Conservation (phyloP, 2,888 invertebrate genomes). For the Agrilus cyanescens region DNA sequence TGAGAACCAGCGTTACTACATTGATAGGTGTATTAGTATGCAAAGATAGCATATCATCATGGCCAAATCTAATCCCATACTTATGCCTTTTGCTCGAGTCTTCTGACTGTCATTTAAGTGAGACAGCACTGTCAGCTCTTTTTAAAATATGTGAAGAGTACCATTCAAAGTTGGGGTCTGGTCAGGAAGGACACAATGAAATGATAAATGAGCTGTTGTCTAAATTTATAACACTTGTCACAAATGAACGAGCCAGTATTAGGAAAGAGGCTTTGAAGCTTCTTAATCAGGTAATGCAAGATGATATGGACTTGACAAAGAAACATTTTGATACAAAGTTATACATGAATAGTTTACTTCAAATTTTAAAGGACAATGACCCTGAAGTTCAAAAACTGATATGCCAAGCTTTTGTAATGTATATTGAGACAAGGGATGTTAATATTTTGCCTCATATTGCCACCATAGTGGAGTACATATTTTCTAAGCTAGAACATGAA, state of each 20-base stretch:
- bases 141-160: slow-evolving; percentile 96
- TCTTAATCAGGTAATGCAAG: slow-evolving; percentile 32
- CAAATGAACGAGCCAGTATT: slow-evolving; percentile 8
- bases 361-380: slow-evolving; percentile 86
- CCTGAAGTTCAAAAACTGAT: slow-evolving; percentile 94
- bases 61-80: slow-evolving; percentile 89
- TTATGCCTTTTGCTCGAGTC: slow-evolving; percentile 87
- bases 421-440: slow-evolving; percentile 90
- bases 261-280: slow-evolving; percentile 18
- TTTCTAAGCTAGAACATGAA: slow-evolving; percentile 81
- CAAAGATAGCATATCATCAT: slow-evolving; percentile 76
- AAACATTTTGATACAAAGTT: slow-evolving; percentile 26
- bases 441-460: slow-evolving; percentile 90
- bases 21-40: slow-evolving; percentile 92
- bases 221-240: slow-evolving; percentile 49
- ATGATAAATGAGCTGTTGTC: slow-evolving; percentile 86
- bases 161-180: slow-evolving; percentile 54
- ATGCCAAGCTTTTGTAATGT: slow-evolving; percentile 90
- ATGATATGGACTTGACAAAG: slow-evolving; percentile 27
- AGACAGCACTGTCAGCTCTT: slow-evolving; percentile 93
- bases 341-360: slow-evolving; percentile 74
- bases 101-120: slow-evolving; percentile 85
- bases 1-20: slow-evolving; percentile 93
- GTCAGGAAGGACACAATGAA: slow-evolving; percentile 70
- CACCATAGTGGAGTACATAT: slow-evolving; percentile 95